These are phyloP conservation scores for Omphaloscelis lunosa DNA, from an alignment of 2,888 invertebrate species.

Conservation along the genomic window DNA sequence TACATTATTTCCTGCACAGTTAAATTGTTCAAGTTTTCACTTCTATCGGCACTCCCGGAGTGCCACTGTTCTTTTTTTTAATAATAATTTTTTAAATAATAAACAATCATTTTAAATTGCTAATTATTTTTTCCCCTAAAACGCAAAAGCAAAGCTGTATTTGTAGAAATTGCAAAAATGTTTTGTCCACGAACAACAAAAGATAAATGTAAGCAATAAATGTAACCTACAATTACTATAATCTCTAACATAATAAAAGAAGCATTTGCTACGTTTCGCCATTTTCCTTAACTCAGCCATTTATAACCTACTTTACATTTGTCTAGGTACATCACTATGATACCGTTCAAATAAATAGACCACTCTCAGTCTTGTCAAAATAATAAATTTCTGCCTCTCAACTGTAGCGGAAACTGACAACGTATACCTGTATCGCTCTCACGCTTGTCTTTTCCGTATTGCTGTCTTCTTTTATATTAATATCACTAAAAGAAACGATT, in stretches of 20 bases:
- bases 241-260: slow-evolving; percentile 39
- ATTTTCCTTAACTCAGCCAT: slow-evolving; percentile 48
- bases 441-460: slow-evolving; percentile 13
- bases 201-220: slow-evolving; percentile 2
- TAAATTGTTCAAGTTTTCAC: too few relatives aligned
- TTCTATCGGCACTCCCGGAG: too few relatives aligned
- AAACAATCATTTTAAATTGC: too few relatives aligned
- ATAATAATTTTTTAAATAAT: too few relatives aligned
- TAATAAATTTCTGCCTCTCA: slow-evolving; percentile 66
- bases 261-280: slow-evolving; percentile 36
- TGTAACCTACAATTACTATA: slow-evolving; percentile 14
- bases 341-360: slow-evolving; percentile 66
- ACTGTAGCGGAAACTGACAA: slow-evolving; percentile 46
- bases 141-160: too few relatives aligned
- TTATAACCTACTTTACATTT: slow-evolving; percentile 63
- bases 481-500: slow-evolving; percentile 62
- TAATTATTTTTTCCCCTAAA: too few relatives aligned
- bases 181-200: background rate
- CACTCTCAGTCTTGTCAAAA: slow-evolving; percentile 70
- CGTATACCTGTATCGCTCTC: slow-evolving; percentile 42
- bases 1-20: too few relatives aligned
- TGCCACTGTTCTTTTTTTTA: too few relatives aligned
- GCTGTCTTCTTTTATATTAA: slow-evolving; percentile 54
- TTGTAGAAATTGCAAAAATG: background rate
- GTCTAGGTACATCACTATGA: slow-evolving; percentile 56